Evolutionary conservation across 2,888 invertebrate species (phyloP), one percentile per base, ranked within the genome.

Genomic region (Teleiodes luculella): DNA sequence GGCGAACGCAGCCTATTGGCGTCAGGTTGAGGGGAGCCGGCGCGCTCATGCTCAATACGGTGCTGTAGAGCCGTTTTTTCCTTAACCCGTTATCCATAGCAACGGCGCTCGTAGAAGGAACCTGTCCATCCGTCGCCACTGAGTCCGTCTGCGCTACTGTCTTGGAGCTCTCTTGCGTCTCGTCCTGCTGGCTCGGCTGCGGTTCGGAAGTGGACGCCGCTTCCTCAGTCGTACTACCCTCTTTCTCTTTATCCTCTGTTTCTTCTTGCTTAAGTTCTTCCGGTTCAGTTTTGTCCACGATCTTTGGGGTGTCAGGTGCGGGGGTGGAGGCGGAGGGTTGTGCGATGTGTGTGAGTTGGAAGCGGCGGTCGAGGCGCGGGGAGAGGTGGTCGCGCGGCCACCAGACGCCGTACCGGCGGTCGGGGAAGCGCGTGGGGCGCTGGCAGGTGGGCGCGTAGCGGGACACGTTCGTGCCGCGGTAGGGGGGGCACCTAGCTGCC

Each of bases 61-160:
- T 90, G 61, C 91, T 89, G 67, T 91, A 91, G 2, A 91, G 70
- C n/a, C 91, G 83, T 61, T 89, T 91, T 61, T 86, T 83, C 49
- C 76, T 73, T 35, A 80, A 58, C 14, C 78, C 79, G 0, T 68
- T 65, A 16, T 86, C 84, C 33, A 75, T 62, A 11, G 77, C 74
- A 2, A 80, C 81, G 7, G 81, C 68, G 58, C 83, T 86, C 8
- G 85, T 84, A 5, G 82, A 82, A 5, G 86, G 81, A 41, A 73
- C 56, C 61, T 84, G 78, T 10, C 65, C 75, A 47, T 83, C 85
- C 3, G 66, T 62, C 2, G 71, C 65, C 7, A 74, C 52, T 55
- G 64, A 68, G 35, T 77, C 72, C 52, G 74, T 79, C 54, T 68
- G 62, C 16, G 43, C 37, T 8, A 53, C 37, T 52, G 64, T 67